phyloP scores from a whole-genome alignment of 2,888 invertebrate species.

The Tipula confusa region DNA sequence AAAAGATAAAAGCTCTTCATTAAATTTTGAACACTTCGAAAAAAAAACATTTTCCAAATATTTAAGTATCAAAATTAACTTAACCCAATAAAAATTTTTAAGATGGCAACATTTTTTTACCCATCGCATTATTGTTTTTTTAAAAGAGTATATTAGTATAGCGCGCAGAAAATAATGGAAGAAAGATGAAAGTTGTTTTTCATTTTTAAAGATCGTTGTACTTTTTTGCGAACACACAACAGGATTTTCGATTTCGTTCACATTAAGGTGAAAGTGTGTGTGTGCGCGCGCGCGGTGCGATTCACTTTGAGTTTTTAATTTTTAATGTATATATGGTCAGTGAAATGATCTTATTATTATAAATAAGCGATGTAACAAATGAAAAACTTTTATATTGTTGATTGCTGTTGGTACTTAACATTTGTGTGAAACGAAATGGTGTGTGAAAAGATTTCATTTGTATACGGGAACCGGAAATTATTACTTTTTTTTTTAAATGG shows the following conservation, averaged over 20 bases:
- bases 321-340: not conserved
- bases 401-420: too few relatives aligned
- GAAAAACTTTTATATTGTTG: not conserved
- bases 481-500: not conserved
- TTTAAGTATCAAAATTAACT: too few relatives aligned
- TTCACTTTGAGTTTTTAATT: not conserved
- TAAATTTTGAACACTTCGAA: too few relatives aligned
- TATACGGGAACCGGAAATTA: not conserved
- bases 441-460: not conserved
- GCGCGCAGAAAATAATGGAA: not conserved
- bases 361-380: not conserved
- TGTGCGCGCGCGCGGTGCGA: too few relatives aligned
- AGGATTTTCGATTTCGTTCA: not conserved
- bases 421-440: not conserved
- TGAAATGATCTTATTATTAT: not conserved
- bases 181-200: conserved; percentile 25
- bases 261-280: too few relatives aligned
- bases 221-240: not conserved
- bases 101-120: too few relatives aligned
- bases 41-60: too few relatives aligned
- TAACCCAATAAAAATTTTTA: too few relatives aligned
- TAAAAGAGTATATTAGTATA: too few relatives aligned
- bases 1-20: too few relatives aligned
- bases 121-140: too few relatives aligned
- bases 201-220: not conserved